Evolutionary conservation across 2,888 invertebrate species (phyloP), one percentile per base, ranked within the genome.

Genomic region (Rhyacophila evoluta): DNA sequence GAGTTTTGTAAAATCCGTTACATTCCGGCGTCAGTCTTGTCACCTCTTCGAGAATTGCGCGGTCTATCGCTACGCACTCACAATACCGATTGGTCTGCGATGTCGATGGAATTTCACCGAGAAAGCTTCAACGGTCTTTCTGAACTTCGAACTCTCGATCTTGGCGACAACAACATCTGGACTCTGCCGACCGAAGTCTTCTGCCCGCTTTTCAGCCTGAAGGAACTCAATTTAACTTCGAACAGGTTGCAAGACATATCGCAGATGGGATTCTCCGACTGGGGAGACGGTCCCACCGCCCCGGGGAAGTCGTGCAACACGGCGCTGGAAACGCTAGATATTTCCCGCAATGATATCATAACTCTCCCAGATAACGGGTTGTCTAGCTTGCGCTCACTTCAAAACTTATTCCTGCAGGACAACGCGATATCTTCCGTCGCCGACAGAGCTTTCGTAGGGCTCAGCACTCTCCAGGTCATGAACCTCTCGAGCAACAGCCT

Each of bases 401-500:
- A 92, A 84, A 91, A 91, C 84, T 88, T 97, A 80, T 91, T 92
- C 85, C 87, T 96, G 74, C 93, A 95, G 87, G 92, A 95, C 85
- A 96, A 96, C 86, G 92, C 92, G 83, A 91, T 96, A 84, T 92
- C 93, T 37, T 91, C 92, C 67, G 91, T 95, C 12, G 94, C 92
- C 4, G 95, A 95, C 85, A 91, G 94, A 71, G 93, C 95, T 39
- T 92, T 96, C 83, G 92, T 91, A 67, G 94, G 94, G 36, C 88
- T 96, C 81, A 90, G 88, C 83, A 91, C 92, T 80, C 87, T 96
- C 82, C 92, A 92, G 85, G 89, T 93, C 73, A 88, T 97, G 38
- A 95, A 96, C 87, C 87, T 96, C 84, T 94, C 95, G 33, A 94
- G 94, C 84, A 97, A 97, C 86, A 92, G 92, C 82, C 87, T 97